Evolutionary conservation across 1,140 invertebrate genomes (phyloP).

Genomic region (Drosophila orena): DNA sequence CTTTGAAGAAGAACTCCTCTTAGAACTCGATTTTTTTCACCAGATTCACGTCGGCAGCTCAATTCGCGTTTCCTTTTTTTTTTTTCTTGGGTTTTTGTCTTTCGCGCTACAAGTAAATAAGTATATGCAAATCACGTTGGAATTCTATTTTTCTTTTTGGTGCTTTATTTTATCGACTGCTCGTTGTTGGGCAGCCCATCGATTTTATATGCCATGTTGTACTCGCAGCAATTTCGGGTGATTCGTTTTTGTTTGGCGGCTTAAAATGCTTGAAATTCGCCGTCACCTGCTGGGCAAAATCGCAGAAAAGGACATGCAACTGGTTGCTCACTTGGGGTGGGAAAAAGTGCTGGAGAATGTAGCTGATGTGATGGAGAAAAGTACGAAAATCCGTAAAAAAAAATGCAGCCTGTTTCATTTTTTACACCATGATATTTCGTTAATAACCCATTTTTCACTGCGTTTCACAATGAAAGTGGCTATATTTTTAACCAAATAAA

Average conservation of each 20-base stretch:
- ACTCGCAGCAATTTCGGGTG: slow-evolving; percentile 52
- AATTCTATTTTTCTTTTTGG: slow-evolving; percentile 44
- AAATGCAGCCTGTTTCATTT: neutral
- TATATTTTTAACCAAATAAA: neutral
- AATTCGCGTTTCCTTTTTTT: slow-evolving; percentile 40
- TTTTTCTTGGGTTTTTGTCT: slow-evolving; percentile 17
- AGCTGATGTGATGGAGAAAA: slow-evolving; percentile 26
- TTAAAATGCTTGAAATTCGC: slow-evolving; percentile 41
- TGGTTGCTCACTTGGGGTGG: slow-evolving; percentile 46
- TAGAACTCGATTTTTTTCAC: slow-evolving; percentile 16
- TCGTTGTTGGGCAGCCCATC: slow-evolving; percentile 48
- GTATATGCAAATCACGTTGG: slow-evolving; percentile 80
- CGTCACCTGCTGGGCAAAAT: slow-evolving; percentile 32
- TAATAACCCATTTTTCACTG: neutral
- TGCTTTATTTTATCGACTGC: slow-evolving; percentile 21
- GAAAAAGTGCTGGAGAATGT: neutral
- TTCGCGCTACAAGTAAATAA: slow-evolving; percentile 60
- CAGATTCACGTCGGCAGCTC: slow-evolving; percentile 50
- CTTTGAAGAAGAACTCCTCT: neutral
- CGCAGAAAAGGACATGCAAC: slow-evolving; percentile 55
- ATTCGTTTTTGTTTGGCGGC: slow-evolving; percentile 49
- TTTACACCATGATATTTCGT: neutral
- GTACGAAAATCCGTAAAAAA: slow-evolving; percentile 4
- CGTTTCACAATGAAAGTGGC: neutral
- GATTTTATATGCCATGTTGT: slow-evolving; percentile 67